These are phyloP conservation scores for Philotrypesis tridentata DNA, from an alignment of 1,140 invertebrate species.

Conservation along the genomic window DNA sequence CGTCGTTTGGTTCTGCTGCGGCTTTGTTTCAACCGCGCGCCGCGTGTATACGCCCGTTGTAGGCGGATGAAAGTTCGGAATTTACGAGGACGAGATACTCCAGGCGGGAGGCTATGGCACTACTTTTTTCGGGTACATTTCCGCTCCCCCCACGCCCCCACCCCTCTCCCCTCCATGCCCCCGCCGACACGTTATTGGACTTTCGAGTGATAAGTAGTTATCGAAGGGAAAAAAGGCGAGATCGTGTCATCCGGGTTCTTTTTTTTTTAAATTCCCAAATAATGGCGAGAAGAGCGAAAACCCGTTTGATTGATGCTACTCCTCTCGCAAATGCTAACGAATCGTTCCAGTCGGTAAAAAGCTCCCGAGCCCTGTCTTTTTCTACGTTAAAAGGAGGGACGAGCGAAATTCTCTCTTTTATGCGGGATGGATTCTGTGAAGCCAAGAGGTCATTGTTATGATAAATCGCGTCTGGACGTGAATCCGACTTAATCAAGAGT, in stretches of 20 bases:
- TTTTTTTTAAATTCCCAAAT: too few species aligned
- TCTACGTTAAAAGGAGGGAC: neutral
- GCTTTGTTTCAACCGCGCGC: neutral
- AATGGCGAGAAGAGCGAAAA: neutral
- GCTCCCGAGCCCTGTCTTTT: neutral
- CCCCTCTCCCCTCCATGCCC: too few species aligned
- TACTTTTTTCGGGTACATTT: neutral
- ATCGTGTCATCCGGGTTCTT: too few species aligned
- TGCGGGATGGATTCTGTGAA: neutral
- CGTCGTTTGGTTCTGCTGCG: neutral
- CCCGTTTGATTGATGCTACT: neutral
- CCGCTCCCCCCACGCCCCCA: too few species aligned
- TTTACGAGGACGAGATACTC: neutral
- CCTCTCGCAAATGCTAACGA: neutral
- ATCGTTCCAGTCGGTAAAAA: neutral
- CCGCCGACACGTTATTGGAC: neutral
- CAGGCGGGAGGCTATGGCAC: neutral
- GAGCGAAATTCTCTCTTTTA: neutral
- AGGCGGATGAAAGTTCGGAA: neutral
- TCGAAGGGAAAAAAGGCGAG: neutral
- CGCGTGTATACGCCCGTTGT: neutral
- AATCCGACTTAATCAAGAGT: conserved; percentile 38
- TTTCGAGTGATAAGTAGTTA: neutral
- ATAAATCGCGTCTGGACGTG: conserved; percentile 29
- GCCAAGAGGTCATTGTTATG: neutral